A percentile compares a stretch with the other conserved stretches of the same genome.
Conservation (phyloP, 2,113 vertebrate species). For the Oriolus oriolus region DNA sequence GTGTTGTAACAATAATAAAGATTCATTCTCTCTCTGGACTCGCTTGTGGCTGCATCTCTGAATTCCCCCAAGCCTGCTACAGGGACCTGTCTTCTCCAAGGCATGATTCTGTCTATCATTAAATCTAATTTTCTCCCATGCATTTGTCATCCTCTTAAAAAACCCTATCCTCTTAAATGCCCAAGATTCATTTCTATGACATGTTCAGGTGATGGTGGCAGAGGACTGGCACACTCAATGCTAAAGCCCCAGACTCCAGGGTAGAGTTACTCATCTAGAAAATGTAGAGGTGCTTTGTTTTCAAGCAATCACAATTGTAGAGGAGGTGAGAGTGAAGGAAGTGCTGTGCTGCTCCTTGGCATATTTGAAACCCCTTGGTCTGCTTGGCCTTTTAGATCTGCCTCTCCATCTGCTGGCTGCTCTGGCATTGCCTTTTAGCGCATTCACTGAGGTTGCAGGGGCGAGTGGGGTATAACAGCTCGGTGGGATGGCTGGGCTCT, state of each 20-base stretch:
- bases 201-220: not conserved
- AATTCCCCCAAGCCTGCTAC: no score
- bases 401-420: not conserved
- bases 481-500: not conserved
- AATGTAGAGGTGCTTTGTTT: not conserved
- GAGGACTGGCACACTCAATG: not conserved
- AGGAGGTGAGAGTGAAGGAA: not conserved
- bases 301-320: not conserved
- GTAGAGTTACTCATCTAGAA: not conserved
- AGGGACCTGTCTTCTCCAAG: not conserved
- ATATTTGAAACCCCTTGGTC: rapidly evolving
- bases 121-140: not conserved
- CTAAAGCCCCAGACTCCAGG: not conserved
- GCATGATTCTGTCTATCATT: not conserved
- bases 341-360: rapidly evolving
- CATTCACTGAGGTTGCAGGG: not conserved
- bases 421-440: not conserved
- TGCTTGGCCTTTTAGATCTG: not conserved
- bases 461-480: not conserved
- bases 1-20: no score
- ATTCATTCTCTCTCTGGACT: no score
- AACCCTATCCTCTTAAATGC: not conserved
- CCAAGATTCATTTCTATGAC: not conserved
- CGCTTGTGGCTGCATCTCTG: no score
- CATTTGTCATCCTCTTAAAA: not conserved